phyloP scores from a whole-genome alignment of 2,797 vertebrate genomes.

The Dryobates pubescens region DNA sequence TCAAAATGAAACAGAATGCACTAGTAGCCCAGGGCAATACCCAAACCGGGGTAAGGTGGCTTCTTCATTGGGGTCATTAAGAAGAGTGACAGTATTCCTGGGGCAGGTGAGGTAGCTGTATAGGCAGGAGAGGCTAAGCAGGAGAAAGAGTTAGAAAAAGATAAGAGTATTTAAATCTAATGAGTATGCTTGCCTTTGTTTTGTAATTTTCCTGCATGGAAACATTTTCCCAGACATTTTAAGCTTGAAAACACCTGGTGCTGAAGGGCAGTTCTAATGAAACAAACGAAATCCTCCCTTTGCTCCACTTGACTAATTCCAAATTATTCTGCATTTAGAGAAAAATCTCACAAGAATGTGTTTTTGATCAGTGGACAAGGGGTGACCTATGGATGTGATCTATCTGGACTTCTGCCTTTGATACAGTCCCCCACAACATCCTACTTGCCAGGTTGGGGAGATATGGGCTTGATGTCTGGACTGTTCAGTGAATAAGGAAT shows the following conservation, averaged over 20 bases:
- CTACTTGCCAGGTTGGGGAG: no score
- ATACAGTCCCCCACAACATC: no score
- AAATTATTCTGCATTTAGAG: neutral
- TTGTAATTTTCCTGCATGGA: neutral
- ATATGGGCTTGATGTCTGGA: no score
- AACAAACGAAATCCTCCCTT: conserved; percentile 11
- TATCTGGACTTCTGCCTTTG: no score
- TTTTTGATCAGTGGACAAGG: neutral
- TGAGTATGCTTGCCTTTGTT: neutral
- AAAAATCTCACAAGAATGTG: neutral
- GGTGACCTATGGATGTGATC: no score
- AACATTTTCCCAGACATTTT: neutral
- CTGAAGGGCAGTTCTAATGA: neutral
- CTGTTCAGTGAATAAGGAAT: no score
- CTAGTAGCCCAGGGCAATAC: neutral
- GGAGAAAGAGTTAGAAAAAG: neutral
- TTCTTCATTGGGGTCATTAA: neutral
- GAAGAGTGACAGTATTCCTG: neutral
- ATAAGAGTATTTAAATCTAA: neutral
- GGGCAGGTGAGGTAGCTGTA: neutral
- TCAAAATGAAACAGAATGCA: neutral
- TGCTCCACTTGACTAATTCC: neutral
- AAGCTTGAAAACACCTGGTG: neutral
- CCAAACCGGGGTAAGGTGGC: neutral
- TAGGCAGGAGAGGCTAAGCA: neutral